Percentiles rank a stretch among this genome's conserved stretches.
Conservation (phyloP, 2,888 invertebrate species). For the Teleogryllus oceanicus region DNA sequence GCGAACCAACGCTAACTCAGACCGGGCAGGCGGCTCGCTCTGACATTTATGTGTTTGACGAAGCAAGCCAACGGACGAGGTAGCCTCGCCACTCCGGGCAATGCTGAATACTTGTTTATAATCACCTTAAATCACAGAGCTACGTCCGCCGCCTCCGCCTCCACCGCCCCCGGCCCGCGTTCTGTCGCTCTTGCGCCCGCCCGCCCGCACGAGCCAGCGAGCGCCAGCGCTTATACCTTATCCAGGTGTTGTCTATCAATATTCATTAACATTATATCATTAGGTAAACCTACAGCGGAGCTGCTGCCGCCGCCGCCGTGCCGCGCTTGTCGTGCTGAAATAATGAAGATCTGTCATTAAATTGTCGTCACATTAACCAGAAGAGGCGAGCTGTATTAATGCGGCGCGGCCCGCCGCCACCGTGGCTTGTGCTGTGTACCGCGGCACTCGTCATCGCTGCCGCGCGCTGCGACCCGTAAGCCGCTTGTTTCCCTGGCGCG, state of each 20-base stretch:
- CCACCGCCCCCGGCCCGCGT: background rate
- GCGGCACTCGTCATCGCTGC: no score
- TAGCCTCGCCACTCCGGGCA: background rate
- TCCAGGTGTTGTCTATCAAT: constrained; percentile 18
- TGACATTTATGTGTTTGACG: constrained; percentile 18
- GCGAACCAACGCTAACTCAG: background rate
- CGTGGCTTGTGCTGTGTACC: no score
- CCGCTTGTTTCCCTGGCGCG: no score
- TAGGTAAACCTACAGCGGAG: background rate
- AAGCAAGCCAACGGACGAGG: constrained; percentile 7
- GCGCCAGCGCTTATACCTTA: background rate
- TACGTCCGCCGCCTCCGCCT: background rate
- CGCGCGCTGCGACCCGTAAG: no score
- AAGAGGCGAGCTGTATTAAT: background rate
- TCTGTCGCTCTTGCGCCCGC: background rate
- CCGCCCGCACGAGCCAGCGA: background rate
- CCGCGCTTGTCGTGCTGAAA: background rate
- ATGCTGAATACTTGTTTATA: constrained; percentile 10
- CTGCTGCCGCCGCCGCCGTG: background rate
- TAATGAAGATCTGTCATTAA: constrained; percentile 18
- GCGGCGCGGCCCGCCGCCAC: background rate
- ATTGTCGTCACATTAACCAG: constrained; percentile 7
- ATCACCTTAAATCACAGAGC: constrained; percentile 9
- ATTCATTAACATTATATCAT: constrained; percentile 18
- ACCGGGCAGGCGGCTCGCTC: background rate